Evolutionary conservation across 2,113 vertebrate species (phyloP).

Genomic region (Cacatua alba): DNA sequence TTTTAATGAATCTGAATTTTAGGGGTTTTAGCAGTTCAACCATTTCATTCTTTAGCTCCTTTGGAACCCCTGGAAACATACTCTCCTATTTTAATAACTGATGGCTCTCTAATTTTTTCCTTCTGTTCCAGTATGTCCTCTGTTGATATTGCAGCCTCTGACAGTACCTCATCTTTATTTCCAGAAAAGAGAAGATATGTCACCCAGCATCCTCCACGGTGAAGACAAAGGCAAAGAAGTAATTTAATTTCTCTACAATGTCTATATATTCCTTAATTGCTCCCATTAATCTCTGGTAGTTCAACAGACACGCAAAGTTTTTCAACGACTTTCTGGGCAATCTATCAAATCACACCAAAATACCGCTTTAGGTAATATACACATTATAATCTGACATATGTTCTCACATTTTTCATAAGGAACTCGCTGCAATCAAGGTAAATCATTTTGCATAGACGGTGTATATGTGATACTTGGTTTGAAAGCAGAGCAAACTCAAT

Average conservation of each 20-base stretch:
- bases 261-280: conserved; percentile 52
- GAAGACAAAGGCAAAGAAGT: conserved; percentile 36
- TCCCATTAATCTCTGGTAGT: conserved; percentile 52
- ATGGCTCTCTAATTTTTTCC: conserved; percentile 33
- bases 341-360: conserved; percentile 42
- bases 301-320: background rate
- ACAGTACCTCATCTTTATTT: conserved; percentile 40
- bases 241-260: conserved; percentile 28
- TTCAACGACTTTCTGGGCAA: background rate
- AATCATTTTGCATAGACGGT: background rate
- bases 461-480: background rate
- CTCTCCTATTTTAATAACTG: conserved; percentile 8
- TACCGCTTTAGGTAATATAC: background rate
- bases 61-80: conserved; percentile 29
- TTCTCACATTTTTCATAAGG: conserved; percentile 43
- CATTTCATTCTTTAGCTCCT: conserved; percentile 19
- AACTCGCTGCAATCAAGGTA: background rate
- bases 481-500: background rate
- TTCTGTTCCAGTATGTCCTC: background rate
- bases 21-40: conserved; percentile 38
- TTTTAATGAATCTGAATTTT: conserved; percentile 61
- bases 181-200: conserved; percentile 32
- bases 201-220: background rate
- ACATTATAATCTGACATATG: background rate
- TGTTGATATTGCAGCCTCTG: conserved; percentile 11